A percentile compares a stretch with the other conserved stretches of the same genome.
Evolutionary conservation across 2,888 invertebrate genomes (phyloP).

Genomic region (Aplocera efformata): DNA sequence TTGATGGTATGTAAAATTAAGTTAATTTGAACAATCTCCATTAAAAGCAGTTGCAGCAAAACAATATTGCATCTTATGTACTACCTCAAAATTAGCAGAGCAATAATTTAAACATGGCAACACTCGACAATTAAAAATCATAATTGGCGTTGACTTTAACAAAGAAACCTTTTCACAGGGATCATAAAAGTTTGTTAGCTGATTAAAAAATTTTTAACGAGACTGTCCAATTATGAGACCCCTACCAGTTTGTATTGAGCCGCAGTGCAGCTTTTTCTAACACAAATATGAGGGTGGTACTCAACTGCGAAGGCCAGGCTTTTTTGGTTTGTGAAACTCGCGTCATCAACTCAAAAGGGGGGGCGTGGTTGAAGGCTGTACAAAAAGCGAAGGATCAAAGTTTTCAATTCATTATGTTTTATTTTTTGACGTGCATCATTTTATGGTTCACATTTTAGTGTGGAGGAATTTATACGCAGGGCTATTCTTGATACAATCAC

Average conservation of each 20-base stretch:
- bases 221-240: conserved; percentile 57
- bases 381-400: conserved; percentile 61
- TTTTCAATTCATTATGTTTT: conserved; percentile 42
- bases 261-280: conserved; percentile 15
- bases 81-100: conserved; percentile 9
- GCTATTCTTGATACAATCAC: not conserved
- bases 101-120: conserved; percentile 21
- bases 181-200: conserved; percentile 66
- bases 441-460: conserved; percentile 20
- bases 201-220: conserved; percentile 71
- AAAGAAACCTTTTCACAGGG: conserved; percentile 62
- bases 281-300: conserved; percentile 9
- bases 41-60: too few relatives aligned
- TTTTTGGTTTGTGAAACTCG: conserved; percentile 34
- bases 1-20: too few relatives aligned
- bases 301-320: conserved; percentile 18
- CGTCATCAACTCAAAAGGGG: conserved; percentile 57
- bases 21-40: too few relatives aligned
- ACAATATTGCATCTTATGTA: too few relatives aligned
- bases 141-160: conserved; percentile 57
- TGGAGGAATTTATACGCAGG: conserved; percentile 6
- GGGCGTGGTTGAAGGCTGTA: conserved; percentile 51
- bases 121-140: conserved; percentile 42
- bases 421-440: conserved; percentile 41
- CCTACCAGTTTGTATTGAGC: conserved; percentile 30